Evolutionary conservation across 2,888 invertebrate species (phyloP).

Genomic region (Clunio marinus): DNA sequence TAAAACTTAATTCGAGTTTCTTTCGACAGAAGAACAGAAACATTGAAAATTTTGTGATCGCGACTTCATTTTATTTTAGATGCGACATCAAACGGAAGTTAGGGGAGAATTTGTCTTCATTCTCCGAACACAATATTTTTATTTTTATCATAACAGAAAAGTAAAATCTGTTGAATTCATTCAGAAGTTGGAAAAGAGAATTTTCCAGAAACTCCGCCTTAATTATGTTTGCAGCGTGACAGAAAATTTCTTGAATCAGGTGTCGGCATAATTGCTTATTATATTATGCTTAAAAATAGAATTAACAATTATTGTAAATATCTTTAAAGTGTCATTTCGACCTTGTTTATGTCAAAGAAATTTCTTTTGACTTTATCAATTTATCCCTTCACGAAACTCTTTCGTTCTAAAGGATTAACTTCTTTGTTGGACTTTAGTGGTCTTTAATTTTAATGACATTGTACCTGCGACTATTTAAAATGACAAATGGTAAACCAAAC

Average conservation of each 20-base stretch:
- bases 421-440: neutral
- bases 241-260: neutral
- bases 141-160: neutral
- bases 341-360: neutral
- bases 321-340: too few relatives aligned
- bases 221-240: neutral
- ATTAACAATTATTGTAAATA: neutral
- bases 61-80: neutral
- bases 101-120: neutral
- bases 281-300: neutral
- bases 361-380: neutral
- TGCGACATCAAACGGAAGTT: neutral
- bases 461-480: neutral
- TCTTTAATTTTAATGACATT: neutral
- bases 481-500: neutral
- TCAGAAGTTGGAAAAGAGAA: neutral
- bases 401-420: neutral
- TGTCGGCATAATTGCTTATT: too few relatives aligned
- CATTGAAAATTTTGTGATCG: neutral
- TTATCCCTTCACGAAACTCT: too few relatives aligned
- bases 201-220: neutral
- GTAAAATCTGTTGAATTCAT: neutral
- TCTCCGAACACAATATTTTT: neutral
- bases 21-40: neutral
- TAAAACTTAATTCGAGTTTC: neutral